Conservation (phyloP, 2,113 vertebrate species). For the Leuciscus idus region DNA sequence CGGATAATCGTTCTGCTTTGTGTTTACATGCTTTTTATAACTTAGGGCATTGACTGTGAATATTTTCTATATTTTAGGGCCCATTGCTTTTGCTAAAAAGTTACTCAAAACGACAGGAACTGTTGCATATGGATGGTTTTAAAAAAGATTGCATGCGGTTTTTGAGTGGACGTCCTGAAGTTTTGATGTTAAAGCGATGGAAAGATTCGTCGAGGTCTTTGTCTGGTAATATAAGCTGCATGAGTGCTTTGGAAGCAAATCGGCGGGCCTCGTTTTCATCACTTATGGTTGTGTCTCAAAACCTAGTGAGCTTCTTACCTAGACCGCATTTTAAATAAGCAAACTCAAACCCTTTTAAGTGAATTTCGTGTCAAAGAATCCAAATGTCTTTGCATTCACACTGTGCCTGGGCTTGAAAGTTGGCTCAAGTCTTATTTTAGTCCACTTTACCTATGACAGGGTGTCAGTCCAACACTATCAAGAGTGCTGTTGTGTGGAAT, state of each 20-base stretch:
- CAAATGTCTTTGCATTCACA: not conserved
- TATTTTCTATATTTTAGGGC: not conserved
- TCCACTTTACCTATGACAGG: not conserved
- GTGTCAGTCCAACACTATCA: not conserved
- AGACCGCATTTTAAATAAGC: not conserved
- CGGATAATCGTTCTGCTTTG: not conserved
- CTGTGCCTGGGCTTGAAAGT: not conserved
- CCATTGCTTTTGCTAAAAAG: conserved; percentile 27
- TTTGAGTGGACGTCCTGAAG: not conserved
- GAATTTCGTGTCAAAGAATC: not conserved
- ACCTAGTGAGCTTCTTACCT: not conserved
- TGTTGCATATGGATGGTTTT: conserved; percentile 9
- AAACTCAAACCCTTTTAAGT: not conserved
- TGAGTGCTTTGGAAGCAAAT: not conserved
- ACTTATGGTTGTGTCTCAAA: not conserved
- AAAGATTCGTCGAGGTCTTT: conserved; percentile 33
- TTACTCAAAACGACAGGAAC: conserved; percentile 13
- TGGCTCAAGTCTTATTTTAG: not conserved
- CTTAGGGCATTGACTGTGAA: not conserved
- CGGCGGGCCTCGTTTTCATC: conserved; percentile 37
- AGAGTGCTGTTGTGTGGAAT: not conserved
- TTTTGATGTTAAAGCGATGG: not conserved
- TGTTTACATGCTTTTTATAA: not conserved
- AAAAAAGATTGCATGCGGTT: not conserved
- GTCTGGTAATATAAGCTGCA: conserved; percentile 16